Evolutionary conservation across 2,888 invertebrate genomes (phyloP).

Genomic region (Eugnorisma glareosa): DNA sequence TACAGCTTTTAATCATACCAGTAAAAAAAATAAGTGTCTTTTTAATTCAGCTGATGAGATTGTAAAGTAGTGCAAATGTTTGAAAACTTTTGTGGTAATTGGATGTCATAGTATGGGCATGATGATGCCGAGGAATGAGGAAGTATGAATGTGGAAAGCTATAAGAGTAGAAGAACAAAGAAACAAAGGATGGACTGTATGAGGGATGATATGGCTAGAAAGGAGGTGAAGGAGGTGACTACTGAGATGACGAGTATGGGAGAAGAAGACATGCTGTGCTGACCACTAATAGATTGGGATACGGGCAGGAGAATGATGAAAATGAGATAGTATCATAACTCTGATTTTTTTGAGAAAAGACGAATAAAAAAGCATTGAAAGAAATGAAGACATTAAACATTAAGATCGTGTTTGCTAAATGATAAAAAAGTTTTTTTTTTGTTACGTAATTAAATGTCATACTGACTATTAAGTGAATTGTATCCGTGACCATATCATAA

Average conservation of each 20-base stretch:
- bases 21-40: not conserved
- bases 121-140: not conserved
- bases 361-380: not conserved
- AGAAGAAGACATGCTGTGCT: not conserved
- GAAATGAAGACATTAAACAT: not conserved
- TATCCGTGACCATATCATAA: not conserved
- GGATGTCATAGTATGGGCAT: not conserved
- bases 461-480: not conserved
- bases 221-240: not conserved
- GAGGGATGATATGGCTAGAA: not conserved
- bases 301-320: not conserved
- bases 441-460: not conserved
- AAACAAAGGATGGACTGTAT: not conserved
- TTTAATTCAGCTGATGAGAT: not conserved
- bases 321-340: not conserved
- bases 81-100: not conserved
- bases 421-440: not conserved
- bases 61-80: not conserved
- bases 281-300: not conserved
- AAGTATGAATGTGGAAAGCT: not conserved
- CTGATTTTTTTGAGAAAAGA: no score
- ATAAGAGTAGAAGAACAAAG: not conserved
- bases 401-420: not conserved
- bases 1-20: not conserved
- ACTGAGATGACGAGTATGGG: not conserved